phyloP scores from a whole-genome alignment of 2,888 invertebrate species.

The Zaprionus bogoriensis region DNA sequence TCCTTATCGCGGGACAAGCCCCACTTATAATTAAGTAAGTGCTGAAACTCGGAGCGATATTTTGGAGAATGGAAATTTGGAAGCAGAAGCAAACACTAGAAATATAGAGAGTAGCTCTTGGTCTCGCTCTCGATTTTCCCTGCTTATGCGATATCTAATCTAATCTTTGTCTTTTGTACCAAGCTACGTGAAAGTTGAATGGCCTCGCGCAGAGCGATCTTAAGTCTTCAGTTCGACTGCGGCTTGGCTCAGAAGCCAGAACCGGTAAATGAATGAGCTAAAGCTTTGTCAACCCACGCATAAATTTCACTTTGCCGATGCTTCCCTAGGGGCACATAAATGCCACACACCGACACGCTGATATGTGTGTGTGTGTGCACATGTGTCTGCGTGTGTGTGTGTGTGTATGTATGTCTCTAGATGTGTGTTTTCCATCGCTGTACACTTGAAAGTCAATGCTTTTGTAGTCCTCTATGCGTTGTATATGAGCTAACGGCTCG shows the following conservation, averaged over 20 bases:
- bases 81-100: not conserved
- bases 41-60: slow-evolving; percentile 43
- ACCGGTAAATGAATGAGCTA: slow-evolving; percentile 62
- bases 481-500: slow-evolving; percentile 37
- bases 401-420: not conserved
- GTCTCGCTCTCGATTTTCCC: slow-evolving; percentile 12
- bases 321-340: slow-evolving; percentile 6
- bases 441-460: slow-evolving; percentile 44
- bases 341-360: not conserved
- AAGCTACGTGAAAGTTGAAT: slow-evolving; percentile 40
- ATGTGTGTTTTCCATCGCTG: slow-evolving; percentile 7
- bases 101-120: not conserved
- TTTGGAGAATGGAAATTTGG: slow-evolving; percentile 1
- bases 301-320: slow-evolving; percentile 69
- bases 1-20: slow-evolving; percentile 67
- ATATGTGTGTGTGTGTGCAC: slow-evolving; percentile 1
- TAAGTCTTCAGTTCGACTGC: not conserved
- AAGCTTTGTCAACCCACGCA: slow-evolving; percentile 75
- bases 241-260: slow-evolving; percentile 28
- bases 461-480: slow-evolving; percentile 39
- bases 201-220: slow-evolving; percentile 28
- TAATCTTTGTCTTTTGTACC: slow-evolving; percentile 54
- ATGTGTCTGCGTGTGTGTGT: not conserved
- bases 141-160: slow-evolving; percentile 51
- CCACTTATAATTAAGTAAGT: slow-evolving; percentile 74